Base-by-base conservation (phyloP, 2,113 vertebrate genomes). In the Bothrops jararaca region DNA sequence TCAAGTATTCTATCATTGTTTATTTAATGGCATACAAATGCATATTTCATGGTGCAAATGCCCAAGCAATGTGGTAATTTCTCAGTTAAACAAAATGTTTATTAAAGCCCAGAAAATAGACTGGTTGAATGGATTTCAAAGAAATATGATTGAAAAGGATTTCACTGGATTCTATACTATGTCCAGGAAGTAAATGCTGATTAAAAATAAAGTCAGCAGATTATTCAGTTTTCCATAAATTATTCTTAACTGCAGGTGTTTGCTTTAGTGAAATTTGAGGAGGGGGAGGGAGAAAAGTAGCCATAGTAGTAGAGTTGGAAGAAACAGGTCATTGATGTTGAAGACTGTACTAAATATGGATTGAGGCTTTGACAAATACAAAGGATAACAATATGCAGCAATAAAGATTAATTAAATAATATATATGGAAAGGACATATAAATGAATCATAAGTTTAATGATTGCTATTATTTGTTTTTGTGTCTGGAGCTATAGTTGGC, bases 11-110 rank as follows among this genome's bases (percentile, higher is more conserved):
- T 90, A 64, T 60, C 45, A 93, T 86, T 90, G 74, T 86, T 85
- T 89, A 89, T 89, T 92, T 92, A 29, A 89, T 58, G 69, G 42
- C 52, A 52, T 5, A 89, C 39, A 85, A 89, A 89, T 89, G 56
- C 74, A 93, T 93, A 93, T 53, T 93, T 93, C 80, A 90, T 64
- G 23, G 89, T 57, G 90, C 54, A 60, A 53, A 86, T 80, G 58
- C 9, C n/a, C 60, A 93, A 56, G 60, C 29, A 89, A 85, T 86
- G 88, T 86, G 42, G 42, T 60, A 92, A 64, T 56, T 92, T 86
- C 13, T 90, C 53, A 86, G 87, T 58, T 89, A 50, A 89, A 85
- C 74, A 90, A 93, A 90, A 86, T 60, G 53, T 42, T 93, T 86
- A 90, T 24, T 64, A 90, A 60, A 60, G 57, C 53, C 74, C 23